A percentile compares a stretch with the other conserved stretches of the same genome.
Evolutionary conservation across 2,113 vertebrate genomes (phyloP).

Genomic region (Chaetura pelagica): DNA sequence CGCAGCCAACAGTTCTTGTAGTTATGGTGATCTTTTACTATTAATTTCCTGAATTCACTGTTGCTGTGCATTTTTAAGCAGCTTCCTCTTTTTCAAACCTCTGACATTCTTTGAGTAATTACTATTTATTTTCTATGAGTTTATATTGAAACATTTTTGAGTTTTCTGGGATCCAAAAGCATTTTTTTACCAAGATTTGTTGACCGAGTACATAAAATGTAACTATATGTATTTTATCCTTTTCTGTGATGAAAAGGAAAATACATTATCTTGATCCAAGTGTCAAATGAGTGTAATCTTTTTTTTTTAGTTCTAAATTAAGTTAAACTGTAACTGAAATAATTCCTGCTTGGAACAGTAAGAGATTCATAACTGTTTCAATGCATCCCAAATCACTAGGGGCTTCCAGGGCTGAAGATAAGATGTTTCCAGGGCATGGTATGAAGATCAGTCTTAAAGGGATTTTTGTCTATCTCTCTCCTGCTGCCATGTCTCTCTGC

Average conservation of each 20-base stretch:
- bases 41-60: neutral
- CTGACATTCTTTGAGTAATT: neutral
- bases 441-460: neutral
- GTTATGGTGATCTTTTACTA: neutral
- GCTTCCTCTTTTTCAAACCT: neutral
- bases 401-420: neutral
- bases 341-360: neutral
- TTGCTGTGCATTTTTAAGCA: neutral
- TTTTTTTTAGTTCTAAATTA: neutral
- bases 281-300: neutral
- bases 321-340: neutral
- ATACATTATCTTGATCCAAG: accelerated
- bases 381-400: neutral
- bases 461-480: neutral
- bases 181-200: neutral
- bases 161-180: neutral
- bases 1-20: neutral
- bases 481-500: neutral
- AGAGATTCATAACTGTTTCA: neutral
- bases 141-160: neutral
- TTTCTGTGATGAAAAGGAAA: neutral
- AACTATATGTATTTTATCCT: neutral
- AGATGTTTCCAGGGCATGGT: neutral
- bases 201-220: neutral
- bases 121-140: neutral